Conservation (phyloP, 2,113 vertebrate species). For the Irena cyanogastra region DNA sequence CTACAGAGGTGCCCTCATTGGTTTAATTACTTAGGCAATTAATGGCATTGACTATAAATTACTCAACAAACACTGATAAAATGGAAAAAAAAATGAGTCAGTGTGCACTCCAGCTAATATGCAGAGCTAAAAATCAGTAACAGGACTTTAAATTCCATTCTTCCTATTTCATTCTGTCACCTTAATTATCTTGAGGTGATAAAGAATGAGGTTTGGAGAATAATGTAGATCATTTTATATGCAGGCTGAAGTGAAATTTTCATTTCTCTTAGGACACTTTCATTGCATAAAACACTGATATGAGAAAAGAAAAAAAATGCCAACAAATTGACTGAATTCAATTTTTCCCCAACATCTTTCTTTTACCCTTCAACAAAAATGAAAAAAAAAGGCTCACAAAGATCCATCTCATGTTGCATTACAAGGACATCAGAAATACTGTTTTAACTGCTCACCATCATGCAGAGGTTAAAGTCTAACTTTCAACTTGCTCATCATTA, state of each 20-base stretch:
- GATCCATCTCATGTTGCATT: conserved; percentile 12
- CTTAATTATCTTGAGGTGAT: conserved; percentile 2
- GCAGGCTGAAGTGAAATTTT: conserved; percentile 7
- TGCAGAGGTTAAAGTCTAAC: conserved; percentile 49
- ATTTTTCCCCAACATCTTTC: conserved; percentile 1
- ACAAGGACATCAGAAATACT: conserved; percentile 28
- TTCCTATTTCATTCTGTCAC: not conserved
- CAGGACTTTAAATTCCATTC: not conserved
- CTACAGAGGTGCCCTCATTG: not conserved
- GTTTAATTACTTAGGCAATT: not conserved
- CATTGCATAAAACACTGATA: not conserved
- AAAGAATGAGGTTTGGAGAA: conserved; percentile 1
- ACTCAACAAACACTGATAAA: not conserved
- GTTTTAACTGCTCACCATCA: conserved; percentile 18
- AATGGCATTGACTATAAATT: not conserved
- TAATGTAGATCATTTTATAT: conserved; percentile 15
- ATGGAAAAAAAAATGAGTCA: not conserved
- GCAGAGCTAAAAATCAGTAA: not conserved
- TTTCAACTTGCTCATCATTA: conserved; percentile 60
- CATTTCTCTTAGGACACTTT: not conserved
- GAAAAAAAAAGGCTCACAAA: not conserved
- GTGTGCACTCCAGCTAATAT: not conserved
- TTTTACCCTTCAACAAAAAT: not conserved
- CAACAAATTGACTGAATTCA: conserved; percentile 23
- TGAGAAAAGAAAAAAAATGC: not conserved